Base-by-base conservation (phyloP, 2,797 vertebrate genomes). In the Macroramphosus scolopax region DNA sequence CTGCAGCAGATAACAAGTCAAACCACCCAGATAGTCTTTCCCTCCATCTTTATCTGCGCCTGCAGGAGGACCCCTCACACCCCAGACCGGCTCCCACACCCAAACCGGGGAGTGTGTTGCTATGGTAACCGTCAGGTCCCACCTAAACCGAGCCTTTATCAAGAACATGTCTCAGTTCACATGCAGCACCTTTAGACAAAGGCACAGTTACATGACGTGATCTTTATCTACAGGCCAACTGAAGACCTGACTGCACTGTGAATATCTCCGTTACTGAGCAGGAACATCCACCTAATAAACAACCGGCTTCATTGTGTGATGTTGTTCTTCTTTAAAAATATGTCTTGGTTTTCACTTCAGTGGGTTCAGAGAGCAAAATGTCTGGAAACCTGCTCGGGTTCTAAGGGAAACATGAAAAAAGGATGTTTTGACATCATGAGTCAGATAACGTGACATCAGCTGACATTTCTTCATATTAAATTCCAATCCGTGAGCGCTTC, bases 11-110 rank as follows among this genome's bases (percentile, higher is more conserved):
- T 91, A 90, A 89, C 39, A 30, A 63, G 43, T 26, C 36, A 59
- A 39, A 34, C 74, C 68, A 54, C 72, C 58, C 63, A 74, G 86
- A 91, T 87, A 87, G 67, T 42, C 66, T 59, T 13, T 41, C n/a
- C 62, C 55, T 68, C 43, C 46, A 31, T 67, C 64, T 74, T 90
- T 91, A 92, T 92, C 91, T 81, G 72, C 0, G 14, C 5, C 38
- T 25, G 35, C 84, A 77, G 67, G 63, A 71, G 50, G 20, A 25
- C 61, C 39, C 28, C 54, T 74, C 78, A 68, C 70, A 59, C 74
- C 55, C 83, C 47, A 3, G 18, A 22, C 39, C 20, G 36, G 59
- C 41, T 49, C 63, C 80, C 77, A 86, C 87, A 60, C 88, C 88
- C 88, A 64, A 68, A 76, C 64, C 16, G 35, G 63, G 54, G 54